Evolutionary conservation across 2,797 vertebrate genomes (phyloP).

Genomic region (Trachops cirrhosus): DNA sequence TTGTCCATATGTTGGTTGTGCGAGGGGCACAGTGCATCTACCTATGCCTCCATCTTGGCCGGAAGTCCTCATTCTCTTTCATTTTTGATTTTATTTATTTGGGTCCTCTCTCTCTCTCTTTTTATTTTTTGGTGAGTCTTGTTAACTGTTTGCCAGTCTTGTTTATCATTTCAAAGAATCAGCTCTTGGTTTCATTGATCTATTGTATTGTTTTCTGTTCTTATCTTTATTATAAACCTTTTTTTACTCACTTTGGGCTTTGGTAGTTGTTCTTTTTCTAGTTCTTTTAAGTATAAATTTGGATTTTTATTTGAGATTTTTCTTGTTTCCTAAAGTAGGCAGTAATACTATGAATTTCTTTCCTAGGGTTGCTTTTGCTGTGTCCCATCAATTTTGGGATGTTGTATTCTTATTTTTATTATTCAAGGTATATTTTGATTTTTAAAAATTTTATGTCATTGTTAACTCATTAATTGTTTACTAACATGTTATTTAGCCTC

Average conservation of each 20-base stretch:
- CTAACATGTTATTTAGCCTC: background rate
- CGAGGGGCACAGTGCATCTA: no score
- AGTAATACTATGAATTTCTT: background rate
- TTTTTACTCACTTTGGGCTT: background rate
- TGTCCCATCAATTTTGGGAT: background rate
- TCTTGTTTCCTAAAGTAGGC: background rate
- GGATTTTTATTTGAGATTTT: background rate
- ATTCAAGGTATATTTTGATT: background rate
- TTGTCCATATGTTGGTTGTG: no score
- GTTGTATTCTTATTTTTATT: background rate
- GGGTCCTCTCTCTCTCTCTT: background rate
- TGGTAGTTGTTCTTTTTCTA: background rate
- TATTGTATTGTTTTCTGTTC: background rate
- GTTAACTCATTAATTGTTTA: background rate
- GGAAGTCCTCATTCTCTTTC: no score
- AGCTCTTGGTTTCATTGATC: background rate
- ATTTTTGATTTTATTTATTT: background rate
- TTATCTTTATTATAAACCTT: background rate
- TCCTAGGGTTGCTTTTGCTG: background rate
- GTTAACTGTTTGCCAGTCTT: background rate
- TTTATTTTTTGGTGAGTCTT: background rate
- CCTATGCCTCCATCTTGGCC: no score
- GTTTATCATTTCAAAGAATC: background rate
- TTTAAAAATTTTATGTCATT: background rate
- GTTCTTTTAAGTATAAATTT: background rate